Percentiles rank a stretch among this genome's conserved stretches.
phyloP scores from a whole-genome alignment of 2,888 invertebrate genomes.

The Drosophila villosipedis region DNA sequence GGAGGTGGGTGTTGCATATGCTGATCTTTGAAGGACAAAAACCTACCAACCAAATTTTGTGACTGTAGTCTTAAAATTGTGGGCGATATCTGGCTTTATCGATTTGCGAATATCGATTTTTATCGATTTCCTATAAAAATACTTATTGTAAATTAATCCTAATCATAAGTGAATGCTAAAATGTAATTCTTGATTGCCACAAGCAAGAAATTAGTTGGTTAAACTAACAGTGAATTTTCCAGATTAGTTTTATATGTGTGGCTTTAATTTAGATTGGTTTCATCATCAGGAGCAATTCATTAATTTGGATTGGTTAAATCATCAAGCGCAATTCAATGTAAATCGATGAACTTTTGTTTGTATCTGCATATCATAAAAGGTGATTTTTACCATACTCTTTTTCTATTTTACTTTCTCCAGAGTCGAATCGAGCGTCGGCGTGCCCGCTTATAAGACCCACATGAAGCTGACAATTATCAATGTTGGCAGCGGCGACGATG shows the following conservation, averaged over 20 bases:
- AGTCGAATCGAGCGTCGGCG: slow-evolving; percentile 89
- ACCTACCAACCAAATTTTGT: too few species aligned
- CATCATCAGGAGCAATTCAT: background rate
- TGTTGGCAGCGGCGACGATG: slow-evolving; percentile 92
- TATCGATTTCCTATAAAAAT: too few species aligned
- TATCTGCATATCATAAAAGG: background rate
- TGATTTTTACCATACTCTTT: background rate
- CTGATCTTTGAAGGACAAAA: too few species aligned
- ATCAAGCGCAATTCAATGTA: background rate
- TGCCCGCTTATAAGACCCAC: slow-evolving; percentile 93
- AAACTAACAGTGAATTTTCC: background rate
- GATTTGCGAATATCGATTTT: too few species aligned
- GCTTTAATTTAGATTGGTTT: background rate
- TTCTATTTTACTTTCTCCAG: slow-evolving; percentile 52
- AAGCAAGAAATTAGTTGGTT: background rate
- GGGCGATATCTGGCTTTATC: too few species aligned
- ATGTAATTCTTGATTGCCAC: background rate
- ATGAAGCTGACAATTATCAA: slow-evolving; percentile 93
- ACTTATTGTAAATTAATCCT: background rate
- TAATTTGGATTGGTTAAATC: background rate
- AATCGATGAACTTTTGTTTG: background rate
- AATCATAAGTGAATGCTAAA: background rate
- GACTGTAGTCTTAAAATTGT: too few species aligned
- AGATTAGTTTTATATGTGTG: background rate
- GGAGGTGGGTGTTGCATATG: too few species aligned